Conservation (phyloP, 2,113 vertebrate genomes). For the Clarias magur region DNA sequence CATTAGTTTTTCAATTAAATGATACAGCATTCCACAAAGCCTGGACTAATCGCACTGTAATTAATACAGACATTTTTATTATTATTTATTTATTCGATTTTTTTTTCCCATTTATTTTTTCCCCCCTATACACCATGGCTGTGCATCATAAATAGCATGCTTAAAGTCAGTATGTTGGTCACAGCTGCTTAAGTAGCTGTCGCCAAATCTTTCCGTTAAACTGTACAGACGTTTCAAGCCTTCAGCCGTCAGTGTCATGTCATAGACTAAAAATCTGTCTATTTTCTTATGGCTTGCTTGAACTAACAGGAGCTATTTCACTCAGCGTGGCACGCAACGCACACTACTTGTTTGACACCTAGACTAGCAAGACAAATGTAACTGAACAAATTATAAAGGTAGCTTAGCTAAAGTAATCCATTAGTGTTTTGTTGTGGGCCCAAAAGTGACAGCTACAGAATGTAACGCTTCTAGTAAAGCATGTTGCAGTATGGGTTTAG, state of each 20-base stretch:
- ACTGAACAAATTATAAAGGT: neutral
- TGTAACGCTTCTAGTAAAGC: neutral
- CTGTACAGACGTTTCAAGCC: neutral
- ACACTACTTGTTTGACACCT: neutral
- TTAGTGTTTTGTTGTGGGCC: neutral
- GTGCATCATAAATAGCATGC: neutral
- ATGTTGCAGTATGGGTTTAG: neutral
- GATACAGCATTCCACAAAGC: conserved; percentile 73
- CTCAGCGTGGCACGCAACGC: neutral
- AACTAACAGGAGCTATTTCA: neutral
- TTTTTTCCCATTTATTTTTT: neutral
- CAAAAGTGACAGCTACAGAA: neutral
- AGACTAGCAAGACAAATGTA: neutral
- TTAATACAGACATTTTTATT: conserved; percentile 65
- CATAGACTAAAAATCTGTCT: neutral
- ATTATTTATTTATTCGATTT: conserved; percentile 29
- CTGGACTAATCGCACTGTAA: conserved; percentile 73
- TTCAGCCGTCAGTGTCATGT: neutral
- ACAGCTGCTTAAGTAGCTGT: neutral
- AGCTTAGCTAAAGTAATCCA: neutral
- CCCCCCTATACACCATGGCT: neutral
- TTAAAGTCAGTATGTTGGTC: neutral
- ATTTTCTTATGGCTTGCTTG: neutral
- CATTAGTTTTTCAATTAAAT: conserved; percentile 78
- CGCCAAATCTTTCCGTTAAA: neutral